Conservation (phyloP, 2,113 vertebrate genomes). For the Cynoglossus semilaevis region DNA sequence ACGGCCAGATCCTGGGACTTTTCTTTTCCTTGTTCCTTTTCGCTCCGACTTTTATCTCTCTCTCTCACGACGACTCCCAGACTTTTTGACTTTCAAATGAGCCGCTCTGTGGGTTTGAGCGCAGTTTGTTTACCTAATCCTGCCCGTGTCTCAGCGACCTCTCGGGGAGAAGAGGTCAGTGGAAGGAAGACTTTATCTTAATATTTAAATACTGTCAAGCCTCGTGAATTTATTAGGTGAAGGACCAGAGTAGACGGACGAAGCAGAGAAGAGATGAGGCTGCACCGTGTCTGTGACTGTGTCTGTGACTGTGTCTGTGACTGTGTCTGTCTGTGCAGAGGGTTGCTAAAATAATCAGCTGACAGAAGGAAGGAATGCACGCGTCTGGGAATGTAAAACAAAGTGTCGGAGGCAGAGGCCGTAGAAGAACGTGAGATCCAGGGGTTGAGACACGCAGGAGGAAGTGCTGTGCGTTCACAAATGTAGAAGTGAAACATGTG, state of each 20-base stretch:
- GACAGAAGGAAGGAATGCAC: neutral
- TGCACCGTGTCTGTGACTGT: neutral
- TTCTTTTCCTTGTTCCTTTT: slow-evolving; percentile 7
- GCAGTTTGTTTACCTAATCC: slow-evolving; percentile 4
- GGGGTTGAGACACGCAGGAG: neutral
- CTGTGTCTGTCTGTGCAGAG: neutral
- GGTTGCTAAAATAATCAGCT: neutral
- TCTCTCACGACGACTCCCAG: neutral
- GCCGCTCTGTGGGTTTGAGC: slow-evolving; percentile 7
- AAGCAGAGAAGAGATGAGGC: slow-evolving; percentile 9
- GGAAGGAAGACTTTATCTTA: neutral
- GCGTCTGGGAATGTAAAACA: neutral
- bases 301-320: neutral
- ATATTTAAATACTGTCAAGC: slow-evolving; percentile 8
- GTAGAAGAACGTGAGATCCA: slow-evolving; percentile 1
- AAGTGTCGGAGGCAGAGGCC: neutral
- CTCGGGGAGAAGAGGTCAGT: neutral
- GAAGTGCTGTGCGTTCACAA: neutral
- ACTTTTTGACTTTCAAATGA: slow-evolving; percentile 48
- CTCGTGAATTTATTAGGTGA: slow-evolving; percentile 30
- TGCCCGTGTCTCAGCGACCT: neutral
- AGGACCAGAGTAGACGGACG: slow-evolving; percentile 7
- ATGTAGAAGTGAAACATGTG: neutral
- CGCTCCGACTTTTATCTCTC: neutral
- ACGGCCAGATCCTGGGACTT: neutral